These are phyloP conservation scores for Crossocerus cetratus DNA, from an alignment of 2,888 invertebrate species.

Conservation along the genomic window DNA sequence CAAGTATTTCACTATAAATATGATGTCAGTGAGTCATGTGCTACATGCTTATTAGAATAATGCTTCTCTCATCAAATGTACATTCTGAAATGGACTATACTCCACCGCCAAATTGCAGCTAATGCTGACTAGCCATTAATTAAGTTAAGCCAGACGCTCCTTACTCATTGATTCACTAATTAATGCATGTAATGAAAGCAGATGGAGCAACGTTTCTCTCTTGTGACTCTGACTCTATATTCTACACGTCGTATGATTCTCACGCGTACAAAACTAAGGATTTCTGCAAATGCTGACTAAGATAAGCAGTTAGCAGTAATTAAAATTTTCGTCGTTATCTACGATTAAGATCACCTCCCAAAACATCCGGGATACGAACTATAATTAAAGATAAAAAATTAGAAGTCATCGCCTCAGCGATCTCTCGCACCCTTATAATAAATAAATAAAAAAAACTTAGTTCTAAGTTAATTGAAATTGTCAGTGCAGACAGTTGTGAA, in stretches of 20 bases:
- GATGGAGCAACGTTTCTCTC: neutral
- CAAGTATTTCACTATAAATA: neutral
- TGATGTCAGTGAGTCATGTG: neutral
- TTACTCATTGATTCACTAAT: neutral
- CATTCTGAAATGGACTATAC: neutral
- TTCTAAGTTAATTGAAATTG: conserved; percentile 26
- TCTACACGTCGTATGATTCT: too few species aligned
- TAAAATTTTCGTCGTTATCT: conserved; percentile 13
- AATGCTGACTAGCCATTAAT: too few species aligned
- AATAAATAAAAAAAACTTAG: conserved; percentile 2
- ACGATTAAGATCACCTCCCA: conserved; percentile 64
- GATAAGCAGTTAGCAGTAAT: neutral
- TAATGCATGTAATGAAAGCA: conserved; percentile 1
- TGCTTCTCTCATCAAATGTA: neutral
- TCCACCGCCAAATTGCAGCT: too few species aligned
- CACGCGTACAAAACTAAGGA: too few species aligned
- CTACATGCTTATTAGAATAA: neutral
- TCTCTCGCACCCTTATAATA: too few species aligned
- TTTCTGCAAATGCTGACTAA: too few species aligned
- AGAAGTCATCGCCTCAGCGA: too few species aligned
- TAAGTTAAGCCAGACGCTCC: too few species aligned
- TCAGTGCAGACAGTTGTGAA: conserved; percentile 24
- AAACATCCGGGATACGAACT: conserved; percentile 65
- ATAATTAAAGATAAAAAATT: conserved; percentile 59
- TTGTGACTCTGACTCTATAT: too few species aligned